Evolutionary conservation across 2,797 vertebrate genomes (phyloP), one percentile per base, ranked within the genome.

Genomic region (Atherinosoma microstoma): DNA sequence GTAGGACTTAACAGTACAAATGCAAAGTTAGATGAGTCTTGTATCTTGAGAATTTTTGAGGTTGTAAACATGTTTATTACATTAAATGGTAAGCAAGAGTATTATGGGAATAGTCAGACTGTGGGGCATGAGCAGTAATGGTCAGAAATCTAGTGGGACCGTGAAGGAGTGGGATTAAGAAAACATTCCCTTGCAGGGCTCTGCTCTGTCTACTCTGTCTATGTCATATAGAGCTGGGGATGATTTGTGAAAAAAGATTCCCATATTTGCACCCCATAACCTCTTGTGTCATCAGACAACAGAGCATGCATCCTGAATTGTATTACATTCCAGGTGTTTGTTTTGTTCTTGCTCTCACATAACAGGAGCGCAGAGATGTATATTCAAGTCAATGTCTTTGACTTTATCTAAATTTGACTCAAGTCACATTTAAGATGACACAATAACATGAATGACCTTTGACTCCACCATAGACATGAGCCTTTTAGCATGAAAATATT

Each of bases 11-110:
- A 54, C 22, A 4, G 51, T 54, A 27, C n/a, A 27, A 54, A 45
- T 45, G 51, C 51, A 54, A 54, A 54, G 51, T 54, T 54, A 54
- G 51, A 27, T 54, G 51, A 13, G 51, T 12, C 24, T 54, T 54
- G 24, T 27, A 54, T 54, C 51, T 54, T 54, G 51, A 53, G 51
- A 53, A 27, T 53, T 54, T 54, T 54, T 27, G 24, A 24, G 24
- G 24, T 22, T 53, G 51, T 27, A 27, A 53, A 53, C 11, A 29
- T 27, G 24, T 54, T 29, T 29, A 54, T 54, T 27, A 27, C 51
- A 13, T 54, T 54, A 27, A 54, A 54, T 54, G 51, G 51, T 27
- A 15, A 24, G 13, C 13, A 22, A 13, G 12, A 54, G 10, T 22
- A 27, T 54, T 54, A 13, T 54, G 51, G 51, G 51, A 54, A 54